These are phyloP conservation scores for Rhinoptilus africanus DNA, from an alignment of 2,113 vertebrate species.

Conservation along the genomic window DNA sequence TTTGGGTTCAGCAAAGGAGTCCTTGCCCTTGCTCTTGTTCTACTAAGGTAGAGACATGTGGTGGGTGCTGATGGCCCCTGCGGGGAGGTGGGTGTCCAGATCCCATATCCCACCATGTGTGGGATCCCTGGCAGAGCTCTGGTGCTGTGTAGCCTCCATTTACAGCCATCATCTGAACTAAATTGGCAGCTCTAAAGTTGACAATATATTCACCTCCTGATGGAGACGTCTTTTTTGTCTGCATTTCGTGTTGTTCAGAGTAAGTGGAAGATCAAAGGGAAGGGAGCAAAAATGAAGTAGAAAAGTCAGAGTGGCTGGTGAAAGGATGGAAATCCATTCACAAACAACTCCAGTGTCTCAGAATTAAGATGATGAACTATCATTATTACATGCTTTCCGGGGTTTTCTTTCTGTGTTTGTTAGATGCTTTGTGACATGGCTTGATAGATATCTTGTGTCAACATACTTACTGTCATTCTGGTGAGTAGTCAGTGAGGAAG, in stretches of 20 bases:
- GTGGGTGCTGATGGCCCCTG: neutral
- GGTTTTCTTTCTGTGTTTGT: neutral
- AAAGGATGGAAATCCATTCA: neutral
- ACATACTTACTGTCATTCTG: neutral
- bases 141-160: neutral
- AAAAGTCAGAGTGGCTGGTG: neutral
- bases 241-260: neutral
- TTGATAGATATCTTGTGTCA: neutral
- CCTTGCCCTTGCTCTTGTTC: neutral
- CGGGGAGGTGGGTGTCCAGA: neutral
- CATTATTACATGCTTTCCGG: neutral
- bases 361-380: neutral
- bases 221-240: neutral
- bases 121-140: neutral
- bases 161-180: neutral
- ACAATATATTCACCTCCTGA: neutral
- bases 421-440: neutral
- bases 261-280: neutral
- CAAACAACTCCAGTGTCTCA: neutral
- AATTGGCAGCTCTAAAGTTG: neutral
- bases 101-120: accelerated
- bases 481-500: neutral
- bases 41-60: too few species aligned
- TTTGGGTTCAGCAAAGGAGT: neutral
- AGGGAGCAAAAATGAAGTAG: neutral